Evolutionary conservation across 1,140 invertebrate genomes (phyloP), one percentile per base, ranked within the genome.

Genomic region (Gonioctena quinquepunctata): DNA sequence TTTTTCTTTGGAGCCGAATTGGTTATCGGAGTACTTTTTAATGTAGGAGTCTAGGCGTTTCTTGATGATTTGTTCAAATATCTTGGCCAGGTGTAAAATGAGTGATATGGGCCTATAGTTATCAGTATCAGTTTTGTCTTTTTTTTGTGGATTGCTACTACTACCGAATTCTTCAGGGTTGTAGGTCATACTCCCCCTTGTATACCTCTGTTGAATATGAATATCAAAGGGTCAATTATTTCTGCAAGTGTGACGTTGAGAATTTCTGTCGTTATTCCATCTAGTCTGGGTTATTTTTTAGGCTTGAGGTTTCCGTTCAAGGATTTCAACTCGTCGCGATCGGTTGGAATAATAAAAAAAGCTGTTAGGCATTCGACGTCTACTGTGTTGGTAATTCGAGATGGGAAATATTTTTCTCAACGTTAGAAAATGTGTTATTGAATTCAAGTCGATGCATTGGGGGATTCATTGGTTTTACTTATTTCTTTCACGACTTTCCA

Each of bases 401-500:
- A 3, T 19, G 18, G 49, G 49, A 3, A 50, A 50, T 50, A 50
- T n/a, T 50, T 50, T 50, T 50, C 19, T 50, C 49, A 16, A n/a
- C n/a, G 49, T n/a, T 50, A 50, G 49, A 50, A 8, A 28, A 8
- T 28, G 27, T 28, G 3, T 28, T 4, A 4, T 28, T 8, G 3
- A 4, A 28, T 4, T 28, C 3, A 8, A 28, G 8, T 28, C 27
- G 27, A 28, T 28, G 27, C 3, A 28, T 28, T 28, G 27, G 27
- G 27, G 27, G 27, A 6, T 50, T 50, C 49, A 50, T 50, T 50
- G 3, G 49, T 50, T 50, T 50, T 50, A n/a, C 49, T 50, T 4
- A 50, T 50, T 50, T 50, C 49, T 50, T 50, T 50, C 49, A 50
- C 49, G 49, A 50, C 49, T 50, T 50, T 50, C 49, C 49, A 50